Percentiles rank a stretch among this genome's conserved stretches.
Conservation (phyloP, 2,113 vertebrate genomes). For the Condylura cristata region DNA sequence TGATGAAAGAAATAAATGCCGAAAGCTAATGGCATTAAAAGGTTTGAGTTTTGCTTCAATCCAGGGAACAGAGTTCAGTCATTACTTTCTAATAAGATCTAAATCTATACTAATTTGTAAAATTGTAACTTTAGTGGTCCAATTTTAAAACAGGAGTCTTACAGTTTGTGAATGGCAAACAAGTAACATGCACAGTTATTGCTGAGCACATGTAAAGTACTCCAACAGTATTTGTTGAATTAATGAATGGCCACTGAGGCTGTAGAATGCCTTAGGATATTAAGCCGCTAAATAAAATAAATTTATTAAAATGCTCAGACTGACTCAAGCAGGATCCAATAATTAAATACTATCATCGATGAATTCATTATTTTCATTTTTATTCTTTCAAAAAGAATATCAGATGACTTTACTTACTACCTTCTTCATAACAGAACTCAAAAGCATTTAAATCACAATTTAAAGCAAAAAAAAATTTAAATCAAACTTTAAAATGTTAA, state of each 20-base stretch:
- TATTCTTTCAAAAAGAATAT: slow-evolving; percentile 27
- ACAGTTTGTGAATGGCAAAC: background rate
- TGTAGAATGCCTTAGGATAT: background rate
- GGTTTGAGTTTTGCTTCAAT: slow-evolving; percentile 22
- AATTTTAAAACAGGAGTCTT: slow-evolving; percentile 10
- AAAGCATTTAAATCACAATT: background rate
- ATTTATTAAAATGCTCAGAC: background rate
- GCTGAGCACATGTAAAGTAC: background rate
- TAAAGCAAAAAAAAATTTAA: background rate
- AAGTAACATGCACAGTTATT: background rate
- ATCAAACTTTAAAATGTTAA: background rate
- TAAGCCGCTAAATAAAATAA: background rate
- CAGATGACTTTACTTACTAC: background rate
- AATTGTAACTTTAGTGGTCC: background rate
- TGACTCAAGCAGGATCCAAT: background rate
- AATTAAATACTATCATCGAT: background rate
- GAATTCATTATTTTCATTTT: background rate
- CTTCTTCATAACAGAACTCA: background rate
- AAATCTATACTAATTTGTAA: background rate
- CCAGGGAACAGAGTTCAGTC: background rate
- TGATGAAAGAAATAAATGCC: background rate
- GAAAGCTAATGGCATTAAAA: background rate
- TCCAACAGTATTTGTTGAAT: background rate
- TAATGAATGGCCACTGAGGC: background rate
- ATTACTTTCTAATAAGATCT: background rate